Conservation (phyloP, 2,888 invertebrate species). For the Seladonia tumulorum region DNA sequence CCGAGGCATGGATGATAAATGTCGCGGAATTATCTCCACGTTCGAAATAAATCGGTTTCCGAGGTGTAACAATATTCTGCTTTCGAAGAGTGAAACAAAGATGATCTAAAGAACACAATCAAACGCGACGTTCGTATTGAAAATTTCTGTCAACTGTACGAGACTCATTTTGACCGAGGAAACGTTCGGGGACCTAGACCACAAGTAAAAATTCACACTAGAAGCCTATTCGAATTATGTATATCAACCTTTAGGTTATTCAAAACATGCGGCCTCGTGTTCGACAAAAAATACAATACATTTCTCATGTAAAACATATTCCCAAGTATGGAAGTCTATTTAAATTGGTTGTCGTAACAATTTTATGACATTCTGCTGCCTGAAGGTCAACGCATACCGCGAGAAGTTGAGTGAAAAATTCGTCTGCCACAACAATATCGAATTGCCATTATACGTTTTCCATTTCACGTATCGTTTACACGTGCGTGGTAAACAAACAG, state of each 20-base stretch:
- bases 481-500: background rate
- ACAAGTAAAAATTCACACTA: background rate
- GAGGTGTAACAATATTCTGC: no score
- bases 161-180: no score
- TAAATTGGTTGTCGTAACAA: background rate
- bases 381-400: background rate
- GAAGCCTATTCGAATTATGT: background rate
- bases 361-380: background rate
- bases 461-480: slow-evolving; percentile 5
- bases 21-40: no score
- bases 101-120: no score
- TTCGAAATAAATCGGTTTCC: no score
- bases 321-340: background rate
- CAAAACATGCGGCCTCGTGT: background rate
- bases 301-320: background rate
- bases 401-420: background rate
- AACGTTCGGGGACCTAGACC: no score
- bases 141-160: no score
- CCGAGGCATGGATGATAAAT: no score
- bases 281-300: background rate
- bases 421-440: background rate
- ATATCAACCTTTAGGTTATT: background rate
- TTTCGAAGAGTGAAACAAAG: no score
- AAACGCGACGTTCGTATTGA: no score
- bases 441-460: background rate